Percentiles rank a stretch among this genome's conserved stretches.
Conservation (phyloP, 1,140 invertebrate species). For the Rhyacophila brunnea region DNA sequence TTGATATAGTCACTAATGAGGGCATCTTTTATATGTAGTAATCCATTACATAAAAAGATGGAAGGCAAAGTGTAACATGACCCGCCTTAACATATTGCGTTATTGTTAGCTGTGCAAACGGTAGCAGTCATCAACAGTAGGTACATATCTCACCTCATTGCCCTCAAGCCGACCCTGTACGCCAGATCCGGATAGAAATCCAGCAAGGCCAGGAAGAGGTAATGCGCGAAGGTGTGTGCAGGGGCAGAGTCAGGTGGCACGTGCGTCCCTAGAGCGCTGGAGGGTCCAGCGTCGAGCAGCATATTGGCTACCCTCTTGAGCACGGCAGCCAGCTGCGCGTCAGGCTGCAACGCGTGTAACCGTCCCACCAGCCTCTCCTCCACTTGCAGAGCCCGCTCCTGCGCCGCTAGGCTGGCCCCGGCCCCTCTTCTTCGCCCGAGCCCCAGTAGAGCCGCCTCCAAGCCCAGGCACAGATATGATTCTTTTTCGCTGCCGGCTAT, state of each 20-base stretch:
- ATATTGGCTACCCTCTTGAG: slow-evolving; percentile 60
- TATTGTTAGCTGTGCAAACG: no score
- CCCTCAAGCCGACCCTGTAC: slow-evolving; percentile 64
- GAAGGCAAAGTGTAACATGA: no score
- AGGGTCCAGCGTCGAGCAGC: slow-evolving; percentile 69
- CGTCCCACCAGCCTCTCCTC: slow-evolving; percentile 75
- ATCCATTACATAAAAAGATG: no score
- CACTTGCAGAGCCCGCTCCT: slow-evolving; percentile 61
- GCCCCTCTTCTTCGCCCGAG: slow-evolving; percentile 77
- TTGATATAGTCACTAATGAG: no score
- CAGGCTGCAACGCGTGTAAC: slow-evolving; percentile 74
- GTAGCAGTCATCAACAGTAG: no score
- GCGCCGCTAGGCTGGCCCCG: slow-evolving; percentile 76
- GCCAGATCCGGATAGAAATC: slow-evolving; percentile 74
- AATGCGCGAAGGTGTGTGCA: slow-evolving; percentile 81
- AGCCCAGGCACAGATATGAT: slow-evolving; percentile 75
- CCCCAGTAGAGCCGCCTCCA: slow-evolving; percentile 61
- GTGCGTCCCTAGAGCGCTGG: slow-evolving; percentile 69
- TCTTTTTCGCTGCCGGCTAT: slow-evolving; percentile 72
- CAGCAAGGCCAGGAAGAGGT: slow-evolving; percentile 73
- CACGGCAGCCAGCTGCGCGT: slow-evolving; percentile 65
- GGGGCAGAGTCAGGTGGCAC: slow-evolving; percentile 77
- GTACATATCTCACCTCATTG: slow-evolving; percentile 52
- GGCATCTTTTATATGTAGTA: no score
- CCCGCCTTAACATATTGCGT: no score